Evolutionary conservation across 2,113 vertebrate species (phyloP).

Genomic region (Sus scrofa): DNA sequence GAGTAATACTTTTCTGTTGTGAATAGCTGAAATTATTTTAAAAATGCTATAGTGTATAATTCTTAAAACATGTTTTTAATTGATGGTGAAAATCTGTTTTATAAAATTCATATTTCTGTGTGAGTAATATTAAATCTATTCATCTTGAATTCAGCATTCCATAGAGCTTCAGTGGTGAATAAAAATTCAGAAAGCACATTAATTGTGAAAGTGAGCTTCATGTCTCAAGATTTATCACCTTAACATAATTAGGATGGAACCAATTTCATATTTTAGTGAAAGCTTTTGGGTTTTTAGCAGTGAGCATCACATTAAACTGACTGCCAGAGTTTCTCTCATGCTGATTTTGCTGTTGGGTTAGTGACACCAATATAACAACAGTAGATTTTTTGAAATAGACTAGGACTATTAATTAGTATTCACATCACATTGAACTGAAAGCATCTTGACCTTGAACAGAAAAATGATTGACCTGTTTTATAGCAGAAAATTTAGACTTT

Average conservation of each 20-base stretch:
- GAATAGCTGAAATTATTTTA: background rate
- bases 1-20: background rate
- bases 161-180: conserved; percentile 24
- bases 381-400: background rate
- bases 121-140: conserved; percentile 11
- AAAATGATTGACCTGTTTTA: conserved; percentile 67
- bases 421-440: conserved; percentile 32
- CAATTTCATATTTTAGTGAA: conserved; percentile 30
- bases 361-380: background rate
- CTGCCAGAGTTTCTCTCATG: background rate
- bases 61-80: conserved; percentile 54
- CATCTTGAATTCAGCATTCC: background rate
- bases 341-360: conserved; percentile 25
- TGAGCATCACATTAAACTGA: background rate
- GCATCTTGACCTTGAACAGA: background rate
- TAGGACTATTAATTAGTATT: conserved; percentile 29
- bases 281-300: conserved; percentile 46
- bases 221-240: conserved; percentile 53
- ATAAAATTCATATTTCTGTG: conserved; percentile 10
- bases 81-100: conserved; percentile 35
- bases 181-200: conserved; percentile 44
- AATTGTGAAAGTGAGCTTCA: conserved; percentile 41
- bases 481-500: conserved; percentile 52
- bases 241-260: conserved; percentile 16
- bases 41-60: background rate